Percentiles rank a stretch among this genome's conserved stretches.
Conservation (phyloP, 2,888 invertebrate species). For the Rotaria sp. region DNA sequence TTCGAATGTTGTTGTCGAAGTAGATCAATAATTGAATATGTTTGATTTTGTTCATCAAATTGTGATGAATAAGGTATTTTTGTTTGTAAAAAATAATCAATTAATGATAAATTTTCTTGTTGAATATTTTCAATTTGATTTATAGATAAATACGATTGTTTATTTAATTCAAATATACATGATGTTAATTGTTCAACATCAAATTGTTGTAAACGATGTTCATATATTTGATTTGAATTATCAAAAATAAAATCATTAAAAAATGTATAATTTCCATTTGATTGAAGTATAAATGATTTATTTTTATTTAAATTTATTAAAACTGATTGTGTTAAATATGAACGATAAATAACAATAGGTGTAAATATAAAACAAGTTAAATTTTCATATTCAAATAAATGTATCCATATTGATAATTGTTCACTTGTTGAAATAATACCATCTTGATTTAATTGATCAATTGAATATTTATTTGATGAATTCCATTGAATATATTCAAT, state of each 20-base stretch:
- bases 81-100: not conserved
- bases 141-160: not conserved
- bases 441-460: not conserved
- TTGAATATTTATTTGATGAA: not conserved
- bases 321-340: not conserved
- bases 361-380: not conserved
- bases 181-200: not conserved
- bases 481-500: not conserved
- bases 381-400: not conserved
- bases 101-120: not conserved
- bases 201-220: not conserved
- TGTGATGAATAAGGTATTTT: not conserved
- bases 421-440: not conserved
- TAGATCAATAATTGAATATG: not conserved
- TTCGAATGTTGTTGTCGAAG: not conserved
- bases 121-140: not conserved
- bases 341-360: conserved; percentile 24
- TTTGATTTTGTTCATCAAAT: too few relatives aligned
- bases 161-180: not conserved
- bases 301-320: conserved; percentile 1
- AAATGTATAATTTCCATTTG: not conserved
- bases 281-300: not conserved
- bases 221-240: not conserved
- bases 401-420: not conserved
- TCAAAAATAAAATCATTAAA: not conserved